These are phyloP conservation scores for Brachionus manjavacas DNA, from an alignment of 1,140 invertebrate species.

Conservation along the genomic window DNA sequence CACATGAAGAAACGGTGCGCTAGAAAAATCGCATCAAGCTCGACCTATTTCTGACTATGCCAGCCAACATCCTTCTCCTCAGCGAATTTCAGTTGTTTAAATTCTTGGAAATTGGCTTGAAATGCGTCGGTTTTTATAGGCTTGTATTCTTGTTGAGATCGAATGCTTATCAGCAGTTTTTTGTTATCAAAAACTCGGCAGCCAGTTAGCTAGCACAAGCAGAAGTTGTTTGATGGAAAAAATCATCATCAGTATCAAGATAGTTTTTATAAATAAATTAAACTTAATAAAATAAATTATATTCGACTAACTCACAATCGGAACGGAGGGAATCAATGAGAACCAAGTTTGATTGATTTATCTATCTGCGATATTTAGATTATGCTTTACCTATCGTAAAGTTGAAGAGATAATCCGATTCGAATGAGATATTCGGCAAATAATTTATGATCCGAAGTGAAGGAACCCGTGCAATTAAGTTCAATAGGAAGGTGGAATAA, in stretches of 20 bases:
- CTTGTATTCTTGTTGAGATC: not conserved
- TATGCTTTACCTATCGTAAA: not conserved
- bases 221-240: not conserved
- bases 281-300: conserved; percentile 8
- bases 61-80: not conserved
- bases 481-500: not conserved
- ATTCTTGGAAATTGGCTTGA: not conserved
- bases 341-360: not conserved
- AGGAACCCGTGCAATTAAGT: not conserved
- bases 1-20: not conserved
- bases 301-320: not conserved
- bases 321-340: not conserved
- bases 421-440: not conserved
- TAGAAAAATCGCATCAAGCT: not conserved
- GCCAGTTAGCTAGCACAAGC: not conserved
- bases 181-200: conserved; percentile 1
- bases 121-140: not conserved
- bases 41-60: not conserved
- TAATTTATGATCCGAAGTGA: not conserved
- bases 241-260: not conserved
- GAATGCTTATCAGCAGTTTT: conserved; percentile 1
- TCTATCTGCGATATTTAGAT: not conserved
- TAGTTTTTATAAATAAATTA: not conserved
- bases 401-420: not conserved
- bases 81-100: not conserved